These are phyloP conservation scores for Vulpes lagopus DNA, from an alignment of 2,113 vertebrate genomes.

Conservation along the genomic window DNA sequence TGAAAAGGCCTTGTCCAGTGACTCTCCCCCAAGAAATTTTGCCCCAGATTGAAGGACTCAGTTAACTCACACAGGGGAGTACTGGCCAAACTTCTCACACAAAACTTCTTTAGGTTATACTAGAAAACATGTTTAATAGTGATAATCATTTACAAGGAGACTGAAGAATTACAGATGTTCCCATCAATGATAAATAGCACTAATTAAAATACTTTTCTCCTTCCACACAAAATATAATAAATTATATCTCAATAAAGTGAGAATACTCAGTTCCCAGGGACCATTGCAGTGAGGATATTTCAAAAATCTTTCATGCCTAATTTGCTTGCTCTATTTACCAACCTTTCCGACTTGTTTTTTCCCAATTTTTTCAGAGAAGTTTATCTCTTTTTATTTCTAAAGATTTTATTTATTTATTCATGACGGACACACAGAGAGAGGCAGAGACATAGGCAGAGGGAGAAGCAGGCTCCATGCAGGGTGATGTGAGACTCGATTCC, in stretches of 20 bases:
- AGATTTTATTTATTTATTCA: too few species aligned
- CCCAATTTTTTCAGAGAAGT: neutral
- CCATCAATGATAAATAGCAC: neutral
- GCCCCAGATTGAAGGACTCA: neutral
- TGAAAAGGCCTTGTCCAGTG: neutral
- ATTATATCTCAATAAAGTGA: conserved; percentile 44
- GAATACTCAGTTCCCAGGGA: neutral
- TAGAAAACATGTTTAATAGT: conserved; percentile 28
- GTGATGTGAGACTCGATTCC: too few species aligned
- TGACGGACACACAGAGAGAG: too few species aligned
- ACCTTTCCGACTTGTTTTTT: conserved; percentile 36
- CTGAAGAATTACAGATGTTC: conserved; percentile 12
- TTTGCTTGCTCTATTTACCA: neutral
- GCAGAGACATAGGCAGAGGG: too few species aligned
- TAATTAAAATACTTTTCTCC: conserved; percentile 52
- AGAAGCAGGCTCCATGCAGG: too few species aligned
- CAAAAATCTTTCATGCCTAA: neutral
- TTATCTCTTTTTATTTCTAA: neutral
- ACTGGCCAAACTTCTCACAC: neutral
- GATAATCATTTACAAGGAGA: conserved; percentile 48
- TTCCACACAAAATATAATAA: conserved; percentile 5
- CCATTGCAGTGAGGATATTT: neutral
- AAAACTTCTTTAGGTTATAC: neutral
- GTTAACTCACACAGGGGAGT: neutral
- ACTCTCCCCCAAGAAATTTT: neutral